phyloP scores from a whole-genome alignment of 1,140 invertebrate species.

The Halesus radiatus region DNA sequence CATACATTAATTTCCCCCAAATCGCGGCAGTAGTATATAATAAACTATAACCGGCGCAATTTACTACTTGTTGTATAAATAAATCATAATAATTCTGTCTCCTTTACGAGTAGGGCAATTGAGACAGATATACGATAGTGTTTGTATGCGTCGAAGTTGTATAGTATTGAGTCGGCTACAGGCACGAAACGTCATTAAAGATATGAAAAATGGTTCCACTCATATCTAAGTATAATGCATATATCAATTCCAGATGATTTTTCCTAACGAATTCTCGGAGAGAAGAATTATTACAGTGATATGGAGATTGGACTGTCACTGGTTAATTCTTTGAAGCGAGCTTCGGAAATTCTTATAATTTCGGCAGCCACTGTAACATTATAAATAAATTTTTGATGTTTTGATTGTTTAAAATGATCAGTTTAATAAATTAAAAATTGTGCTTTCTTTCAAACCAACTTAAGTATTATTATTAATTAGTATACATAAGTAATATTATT shows the following conservation, averaged over 20 bases:
- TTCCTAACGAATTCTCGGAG: conserved; percentile 52
- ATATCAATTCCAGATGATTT: conserved; percentile 51
- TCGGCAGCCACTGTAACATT: too few species aligned
- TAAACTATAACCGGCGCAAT: conserved; percentile 24
- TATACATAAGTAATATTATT: too few species aligned
- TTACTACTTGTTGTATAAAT: conserved; percentile 25
- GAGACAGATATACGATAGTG: conserved; percentile 25
- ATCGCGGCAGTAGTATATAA: conserved; percentile 2
- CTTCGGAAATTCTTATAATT: too few species aligned
- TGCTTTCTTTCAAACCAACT: too few species aligned
- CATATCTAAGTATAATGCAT: conserved; percentile 45
- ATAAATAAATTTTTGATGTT: too few species aligned
- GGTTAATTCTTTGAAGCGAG: too few species aligned
- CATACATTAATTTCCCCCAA: conserved; percentile 15
- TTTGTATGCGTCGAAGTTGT: conserved; percentile 3
- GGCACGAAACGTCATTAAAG: conserved; percentile 25
- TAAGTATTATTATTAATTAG: too few species aligned
- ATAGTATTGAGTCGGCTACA: not conserved
- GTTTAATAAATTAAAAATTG: too few species aligned
- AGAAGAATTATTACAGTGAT: conserved; percentile 49
- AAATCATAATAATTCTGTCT: conserved; percentile 38
- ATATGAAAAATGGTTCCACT: conserved; percentile 51
- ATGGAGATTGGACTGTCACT: conserved; percentile 51
- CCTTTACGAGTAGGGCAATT: conserved; percentile 12
- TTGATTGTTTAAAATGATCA: too few species aligned